Percentiles rank a stretch among this genome's conserved stretches.
These are phyloP conservation scores for Boloria selene DNA, from an alignment of 2,888 invertebrate genomes.

Conservation along the genomic window DNA sequence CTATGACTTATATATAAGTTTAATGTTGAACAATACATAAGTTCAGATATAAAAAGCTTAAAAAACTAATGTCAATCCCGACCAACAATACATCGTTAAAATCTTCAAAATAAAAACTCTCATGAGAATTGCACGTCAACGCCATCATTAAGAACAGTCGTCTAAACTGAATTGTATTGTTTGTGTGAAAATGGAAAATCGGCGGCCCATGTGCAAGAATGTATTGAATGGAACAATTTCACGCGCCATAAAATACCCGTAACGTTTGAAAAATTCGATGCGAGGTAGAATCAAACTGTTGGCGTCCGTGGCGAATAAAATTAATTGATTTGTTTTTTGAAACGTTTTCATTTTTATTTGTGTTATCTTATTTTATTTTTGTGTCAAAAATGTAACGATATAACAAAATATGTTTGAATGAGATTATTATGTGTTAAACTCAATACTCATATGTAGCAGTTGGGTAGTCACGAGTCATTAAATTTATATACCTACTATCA, in stretches of 20 bases:
- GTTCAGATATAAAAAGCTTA: background rate
- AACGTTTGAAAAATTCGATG: constrained; percentile 61
- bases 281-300: constrained; percentile 61
- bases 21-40: too few relatives aligned
- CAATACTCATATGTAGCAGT: too few relatives aligned
- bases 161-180: constrained; percentile 71
- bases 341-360: constrained; percentile 47
- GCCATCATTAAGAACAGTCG: constrained; percentile 64
- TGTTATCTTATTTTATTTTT: constrained; percentile 19
- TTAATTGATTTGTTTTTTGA: constrained; percentile 77
- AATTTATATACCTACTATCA: too few relatives aligned
- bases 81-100: constrained; percentile 43
- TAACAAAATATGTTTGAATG: background rate
- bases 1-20: too few relatives aligned
- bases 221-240: constrained; percentile 75
- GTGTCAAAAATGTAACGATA: constrained; percentile 9
- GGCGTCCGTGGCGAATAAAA: constrained; percentile 78
- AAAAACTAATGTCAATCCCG: constrained; percentile 22
- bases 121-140: constrained; percentile 59
- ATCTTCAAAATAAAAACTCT: constrained; percentile 44
- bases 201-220: constrained; percentile 58
- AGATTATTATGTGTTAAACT: too few relatives aligned
- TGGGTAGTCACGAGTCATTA: too few relatives aligned
- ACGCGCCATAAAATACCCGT: constrained; percentile 76
- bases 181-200: constrained; percentile 75